phyloP scores from a whole-genome alignment of 1,140 invertebrate genomes.

The Drosophila bocqueti region DNA sequence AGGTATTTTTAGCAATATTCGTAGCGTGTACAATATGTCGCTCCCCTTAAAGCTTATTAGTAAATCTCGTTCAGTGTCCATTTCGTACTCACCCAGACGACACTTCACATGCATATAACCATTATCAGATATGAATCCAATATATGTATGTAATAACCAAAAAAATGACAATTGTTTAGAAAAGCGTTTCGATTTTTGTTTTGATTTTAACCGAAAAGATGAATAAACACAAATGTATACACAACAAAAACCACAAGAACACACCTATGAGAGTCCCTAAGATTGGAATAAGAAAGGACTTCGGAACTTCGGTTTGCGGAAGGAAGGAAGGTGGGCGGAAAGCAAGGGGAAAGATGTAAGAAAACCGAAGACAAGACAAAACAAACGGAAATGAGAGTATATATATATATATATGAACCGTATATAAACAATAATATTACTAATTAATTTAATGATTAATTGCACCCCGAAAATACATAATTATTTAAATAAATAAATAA shows the following conservation, averaged over 20 bases:
- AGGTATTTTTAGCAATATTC: conserved; percentile 81
- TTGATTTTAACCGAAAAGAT: conserved; percentile 44
- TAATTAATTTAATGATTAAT: conserved; percentile 85
- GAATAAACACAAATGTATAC: conserved; percentile 44
- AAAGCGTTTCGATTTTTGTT: conserved; percentile 63
- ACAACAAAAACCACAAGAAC: conserved; percentile 25
- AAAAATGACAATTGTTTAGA: conserved; percentile 55
- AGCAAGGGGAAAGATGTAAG: conserved; percentile 33
- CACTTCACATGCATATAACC: conserved; percentile 77
- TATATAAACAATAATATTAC: conserved; percentile 84
- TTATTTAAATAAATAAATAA: conserved; percentile 84
- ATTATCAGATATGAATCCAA: conserved; percentile 60
- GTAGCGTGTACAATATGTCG: conserved; percentile 81
- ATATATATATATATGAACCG: conserved; percentile 68
- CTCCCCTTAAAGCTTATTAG: conserved; percentile 71
- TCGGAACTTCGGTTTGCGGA: not conserved
- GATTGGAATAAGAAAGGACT: conserved; percentile 5
- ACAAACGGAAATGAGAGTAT: conserved; percentile 55
- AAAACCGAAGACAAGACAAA: conserved; percentile 20
- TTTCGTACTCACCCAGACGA: conserved; percentile 33
- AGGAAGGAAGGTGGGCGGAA: not conserved
- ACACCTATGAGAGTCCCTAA: conserved; percentile 24
- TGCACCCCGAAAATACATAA: conserved; percentile 84
- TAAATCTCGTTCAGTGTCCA: conserved; percentile 59
- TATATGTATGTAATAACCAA: conserved; percentile 53